Evolutionary conservation across 1,140 invertebrate species (phyloP).

Genomic region (Neotoxoptera formosana): DNA sequence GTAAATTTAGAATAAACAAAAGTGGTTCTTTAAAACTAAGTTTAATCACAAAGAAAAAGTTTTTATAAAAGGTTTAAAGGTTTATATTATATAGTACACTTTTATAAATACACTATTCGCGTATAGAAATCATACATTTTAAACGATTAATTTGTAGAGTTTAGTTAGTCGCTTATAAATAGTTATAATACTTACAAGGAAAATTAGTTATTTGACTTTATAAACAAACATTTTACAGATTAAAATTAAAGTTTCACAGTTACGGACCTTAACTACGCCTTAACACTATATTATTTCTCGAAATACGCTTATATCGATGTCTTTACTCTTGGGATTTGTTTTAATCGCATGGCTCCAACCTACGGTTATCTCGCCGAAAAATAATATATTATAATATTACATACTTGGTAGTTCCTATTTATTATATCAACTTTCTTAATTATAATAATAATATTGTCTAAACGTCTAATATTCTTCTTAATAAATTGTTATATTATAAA

Average conservation of each 20-base stretch:
- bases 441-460: neutral
- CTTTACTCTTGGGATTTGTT: neutral
- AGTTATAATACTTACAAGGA: neutral
- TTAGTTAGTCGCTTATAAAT: neutral
- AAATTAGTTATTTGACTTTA: constrained; percentile 18
- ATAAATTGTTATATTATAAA: neutral
- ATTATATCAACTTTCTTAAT: neutral
- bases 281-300: neutral
- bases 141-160: neutral
- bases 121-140: constrained; percentile 7
- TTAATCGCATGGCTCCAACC: neutral
- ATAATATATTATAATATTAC: neutral
- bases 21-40: neutral
- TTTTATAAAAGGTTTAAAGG: neutral
- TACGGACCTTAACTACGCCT: neutral
- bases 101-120: neutral
- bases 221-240: constrained; percentile 15
- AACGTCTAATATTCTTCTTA: neutral
- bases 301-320: neutral
- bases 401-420: neutral
- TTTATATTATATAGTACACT: no score
- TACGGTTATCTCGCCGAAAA: neutral
- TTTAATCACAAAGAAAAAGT: neutral
- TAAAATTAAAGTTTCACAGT: constrained; percentile 13
- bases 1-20: neutral